Evolutionary conservation across 2,888 invertebrate genomes (phyloP).

Genomic region (Drosophila tripunctata): DNA sequence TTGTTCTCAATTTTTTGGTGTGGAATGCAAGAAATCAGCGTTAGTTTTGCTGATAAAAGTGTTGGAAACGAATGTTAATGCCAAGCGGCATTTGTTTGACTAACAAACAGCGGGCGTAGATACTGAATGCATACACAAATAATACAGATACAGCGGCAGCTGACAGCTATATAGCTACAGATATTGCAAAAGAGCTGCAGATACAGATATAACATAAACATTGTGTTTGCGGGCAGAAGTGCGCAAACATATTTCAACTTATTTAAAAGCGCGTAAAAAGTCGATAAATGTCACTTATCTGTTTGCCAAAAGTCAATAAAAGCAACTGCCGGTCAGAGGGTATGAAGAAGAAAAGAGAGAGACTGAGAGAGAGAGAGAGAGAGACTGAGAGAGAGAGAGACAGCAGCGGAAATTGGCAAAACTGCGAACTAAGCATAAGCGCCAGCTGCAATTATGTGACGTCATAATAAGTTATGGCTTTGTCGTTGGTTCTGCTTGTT

Average conservation of each 20-base stretch:
- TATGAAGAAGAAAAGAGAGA: neutral
- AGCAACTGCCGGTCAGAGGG: slow-evolving; percentile 22
- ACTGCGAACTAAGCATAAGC: slow-evolving; percentile 50
- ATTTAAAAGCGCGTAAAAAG: slow-evolving; percentile 79
- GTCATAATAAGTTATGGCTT: slow-evolving; percentile 56
- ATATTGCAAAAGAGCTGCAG: slow-evolving; percentile 11
- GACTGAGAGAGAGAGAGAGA: slow-evolving; percentile 4
- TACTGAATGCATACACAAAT: slow-evolving; percentile 45
- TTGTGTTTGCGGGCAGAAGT: slow-evolving; percentile 60
- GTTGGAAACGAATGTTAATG: slow-evolving; percentile 35
- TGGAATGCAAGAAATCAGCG: slow-evolving; percentile 51
- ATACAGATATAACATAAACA: slow-evolving; percentile 29
- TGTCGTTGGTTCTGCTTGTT: slow-evolving; percentile 17
- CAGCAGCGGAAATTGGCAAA: slow-evolving; percentile 46
- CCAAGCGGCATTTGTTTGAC: slow-evolving; percentile 58
- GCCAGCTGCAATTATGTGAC: slow-evolving; percentile 75
- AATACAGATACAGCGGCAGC: slow-evolving; percentile 46
- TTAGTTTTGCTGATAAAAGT: slow-evolving; percentile 68
- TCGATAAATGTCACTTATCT: slow-evolving; percentile 80
- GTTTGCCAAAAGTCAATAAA: slow-evolving; percentile 67
- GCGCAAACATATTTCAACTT: slow-evolving; percentile 75
- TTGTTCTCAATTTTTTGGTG: slow-evolving; percentile 38
- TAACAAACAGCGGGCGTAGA: slow-evolving; percentile 62
- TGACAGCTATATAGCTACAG: slow-evolving; percentile 26
- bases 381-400: slow-evolving; percentile 7